These are phyloP conservation scores for Spinus pinus DNA, from an alignment of 2,797 vertebrate genomes.

Conservation along the genomic window DNA sequence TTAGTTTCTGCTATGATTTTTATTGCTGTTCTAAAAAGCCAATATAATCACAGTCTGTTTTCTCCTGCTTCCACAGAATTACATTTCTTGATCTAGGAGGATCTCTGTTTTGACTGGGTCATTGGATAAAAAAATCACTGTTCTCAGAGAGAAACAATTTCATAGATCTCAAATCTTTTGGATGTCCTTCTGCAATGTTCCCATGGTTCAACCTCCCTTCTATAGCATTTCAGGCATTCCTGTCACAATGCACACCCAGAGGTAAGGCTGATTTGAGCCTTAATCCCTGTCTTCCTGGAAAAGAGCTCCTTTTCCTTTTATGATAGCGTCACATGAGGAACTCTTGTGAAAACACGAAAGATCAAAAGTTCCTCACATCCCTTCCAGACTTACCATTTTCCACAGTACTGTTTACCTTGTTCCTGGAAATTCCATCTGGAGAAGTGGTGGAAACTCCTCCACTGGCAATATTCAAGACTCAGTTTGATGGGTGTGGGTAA, in stretches of 20 bases:
- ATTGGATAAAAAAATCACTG: not conserved
- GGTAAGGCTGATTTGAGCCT: not conserved
- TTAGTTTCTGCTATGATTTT: not conserved
- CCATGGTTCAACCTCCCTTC: not conserved
- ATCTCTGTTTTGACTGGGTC: not conserved
- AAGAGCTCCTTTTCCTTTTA: not conserved
- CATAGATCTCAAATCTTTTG: not conserved
- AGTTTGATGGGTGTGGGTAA: not conserved
- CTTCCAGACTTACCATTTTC: not conserved
- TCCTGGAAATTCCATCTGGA: not conserved
- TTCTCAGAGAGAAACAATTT: not conserved
- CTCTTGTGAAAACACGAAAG: not conserved
- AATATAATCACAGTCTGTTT: not conserved
- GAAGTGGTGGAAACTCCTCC: not conserved
- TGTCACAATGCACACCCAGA: not conserved
- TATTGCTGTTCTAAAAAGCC: not conserved
- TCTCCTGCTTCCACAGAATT: not conserved
- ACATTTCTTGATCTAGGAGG: not conserved
- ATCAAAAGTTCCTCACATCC: not conserved
- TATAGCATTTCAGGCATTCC: not conserved
- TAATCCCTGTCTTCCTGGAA: not conserved
- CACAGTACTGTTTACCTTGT: not conserved
- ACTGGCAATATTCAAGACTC: not conserved
- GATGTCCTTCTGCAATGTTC: not conserved
- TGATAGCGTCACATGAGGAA: not conserved